Base-by-base conservation (phyloP, 2,888 invertebrate species). In the Caenorhabditis panamensis region DNA sequence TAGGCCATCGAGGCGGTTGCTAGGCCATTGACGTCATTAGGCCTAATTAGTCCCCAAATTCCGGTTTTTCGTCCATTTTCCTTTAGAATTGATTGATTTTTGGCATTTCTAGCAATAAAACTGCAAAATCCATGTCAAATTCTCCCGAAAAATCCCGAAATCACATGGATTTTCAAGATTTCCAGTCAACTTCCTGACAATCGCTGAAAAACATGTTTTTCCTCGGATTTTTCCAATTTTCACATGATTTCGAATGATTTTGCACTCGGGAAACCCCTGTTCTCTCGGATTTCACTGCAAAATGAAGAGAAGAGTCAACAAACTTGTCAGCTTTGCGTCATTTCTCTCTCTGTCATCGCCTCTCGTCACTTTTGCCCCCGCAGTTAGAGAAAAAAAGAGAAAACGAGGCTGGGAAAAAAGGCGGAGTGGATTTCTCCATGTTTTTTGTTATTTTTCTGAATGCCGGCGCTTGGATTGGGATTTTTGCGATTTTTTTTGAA, bases 241-340 rank as follows among this genome's bases (percentile, higher is more conserved):
- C 47, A 18, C 47, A 4, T 31, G 4, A 31, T 31, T 31, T 31
- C 31, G 4, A 6, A 4, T 4, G 9, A 18, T 47, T 47, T 18
- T 28, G 11, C 47, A n/a, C 47, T 18, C 36, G 47, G 47, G 20
- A 18, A 47, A 47, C 47, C 47, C 31, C 56, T 22, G 24, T 53
- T 53, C 22, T 36, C 16, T 20, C 41, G 41, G n/a, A n/a, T n/a
- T n/a, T 13, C 41, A n/a, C 8, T n/a, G 9, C 31, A 61, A 61
- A 18, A 47, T 18, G 47, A n/a, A 47, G 61, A 41, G 36, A 44
- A 22, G 28, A 59, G 36, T 22, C 8, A 61, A 61, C 11, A 61
- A 61, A 37, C 4, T 9, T 20, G 31, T 9, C 9, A 36, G 13
- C 22, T 37, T 59, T 59, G 36, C 28, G 59, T 59, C 36, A 59